Evolutionary conservation across 2,113 vertebrate genomes (phyloP), one percentile per base, ranked within the genome.

Genomic region (Hiodon alosoides): DNA sequence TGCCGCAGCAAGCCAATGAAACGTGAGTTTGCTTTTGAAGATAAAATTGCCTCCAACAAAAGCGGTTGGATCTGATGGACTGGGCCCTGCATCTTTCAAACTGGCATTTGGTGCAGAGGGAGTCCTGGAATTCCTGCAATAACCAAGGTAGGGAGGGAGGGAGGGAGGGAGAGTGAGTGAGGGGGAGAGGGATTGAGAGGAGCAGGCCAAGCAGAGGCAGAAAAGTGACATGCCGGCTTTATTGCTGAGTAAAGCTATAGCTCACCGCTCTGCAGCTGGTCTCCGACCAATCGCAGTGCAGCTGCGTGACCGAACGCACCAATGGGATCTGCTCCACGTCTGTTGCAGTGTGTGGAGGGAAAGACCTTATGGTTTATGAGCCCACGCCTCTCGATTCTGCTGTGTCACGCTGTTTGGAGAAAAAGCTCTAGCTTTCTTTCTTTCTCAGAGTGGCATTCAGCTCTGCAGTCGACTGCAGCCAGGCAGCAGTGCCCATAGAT

Each of bases 201-300:
- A 7, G 13, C 52, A 52, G n/a, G 58, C 11, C 65, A 52, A 55
- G 4, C 9, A 55, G 51, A 59, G 31, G 61, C n/a, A 55, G 52
- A 65, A 17, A 48, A 76, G 67, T n/a, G 54, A 69, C 47, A 68
- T 7, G 52, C 16, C 31, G 65, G 46, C 61, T 78, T 79, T 79
- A 78, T 71, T 78, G 81, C 78, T 79, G 79, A 81, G 79, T 81
- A 78, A 83, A 78, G 76, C 73, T 70, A 59, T 66, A 73, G 60
- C 76, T 79, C 67, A 71, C 71, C 73, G 66, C 71, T 82, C 76
- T 81, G 80, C 80, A 81, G 80, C 75, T 72, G 69, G 61, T 71
- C 75, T 72, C 54, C 58, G 78, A 84, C 79, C 79, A 79, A 82
- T 84, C 73, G 50, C 66, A 14, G 60, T 62, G 66, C 53, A 61